A percentile compares a stretch with the other conserved stretches of the same genome.
phyloP scores from a whole-genome alignment of 2,797 vertebrate species.

The Jordanella pulchra region DNA sequence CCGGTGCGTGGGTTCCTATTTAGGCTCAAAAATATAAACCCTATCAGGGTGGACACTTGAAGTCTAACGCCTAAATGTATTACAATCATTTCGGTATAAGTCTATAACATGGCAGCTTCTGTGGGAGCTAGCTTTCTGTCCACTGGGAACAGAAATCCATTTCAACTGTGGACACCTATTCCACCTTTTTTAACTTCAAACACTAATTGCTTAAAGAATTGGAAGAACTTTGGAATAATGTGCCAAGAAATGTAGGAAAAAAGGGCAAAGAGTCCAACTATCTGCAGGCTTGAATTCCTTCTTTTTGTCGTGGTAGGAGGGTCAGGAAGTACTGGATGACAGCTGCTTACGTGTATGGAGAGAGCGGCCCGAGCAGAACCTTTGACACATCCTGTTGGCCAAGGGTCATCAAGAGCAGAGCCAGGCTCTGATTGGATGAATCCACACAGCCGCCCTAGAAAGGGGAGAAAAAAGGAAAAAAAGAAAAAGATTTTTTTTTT shows the following conservation, averaged over 20 bases:
- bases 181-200: not conserved
- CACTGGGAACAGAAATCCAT: not conserved
- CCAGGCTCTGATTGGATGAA: constrained; percentile 95
- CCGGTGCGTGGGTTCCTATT: too few relatives aligned
- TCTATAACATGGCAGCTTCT: too few relatives aligned
- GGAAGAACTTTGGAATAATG: not conserved
- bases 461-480: constrained; percentile 41
- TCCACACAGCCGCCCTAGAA: constrained; percentile 95
- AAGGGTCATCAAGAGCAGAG: constrained; percentile 93
- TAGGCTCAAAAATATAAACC: too few relatives aligned
- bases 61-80: too few relatives aligned
- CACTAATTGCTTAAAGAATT: not conserved
- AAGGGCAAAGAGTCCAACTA: not conserved
- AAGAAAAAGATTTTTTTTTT: constrained; percentile 2
- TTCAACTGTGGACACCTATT: not conserved
- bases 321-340: constrained; percentile 9
- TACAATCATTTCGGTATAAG: too few relatives aligned
- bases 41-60: too few relatives aligned
- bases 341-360: constrained; percentile 87
- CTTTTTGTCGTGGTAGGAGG: not conserved
- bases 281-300: not conserved
- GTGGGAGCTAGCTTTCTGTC: too few relatives aligned
- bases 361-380: constrained; percentile 91
- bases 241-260: not conserved
- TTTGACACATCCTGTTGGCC: constrained; percentile 98